Evolutionary conservation across 2,888 invertebrate species (phyloP), one percentile per base, ranked within the genome.

Genomic region (Cantharis flavilabris): DNA sequence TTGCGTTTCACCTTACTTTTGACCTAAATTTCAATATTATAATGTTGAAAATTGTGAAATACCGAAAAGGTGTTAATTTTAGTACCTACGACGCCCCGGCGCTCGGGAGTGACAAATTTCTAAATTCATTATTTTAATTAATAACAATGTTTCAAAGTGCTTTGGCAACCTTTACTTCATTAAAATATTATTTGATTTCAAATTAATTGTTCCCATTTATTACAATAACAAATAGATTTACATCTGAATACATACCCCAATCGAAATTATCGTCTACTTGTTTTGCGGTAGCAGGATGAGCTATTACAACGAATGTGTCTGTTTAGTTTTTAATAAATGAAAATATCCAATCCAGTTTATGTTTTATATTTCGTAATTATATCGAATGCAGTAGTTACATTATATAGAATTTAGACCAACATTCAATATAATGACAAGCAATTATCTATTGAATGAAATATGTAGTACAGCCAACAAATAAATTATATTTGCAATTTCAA

Each of bases 111-210:
- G 77, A 80, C 79, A 82, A 83, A 81, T 82, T 80, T 79, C 81
- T 81, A 80, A 82, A 82, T 80, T 81, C 82, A 82, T 81, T 82
- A 81, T 78, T 75, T 80, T 82, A 83, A 83, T 83, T 82, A 83
- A 82, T 81, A 83, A 81, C 78, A 76, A 76, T 76, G 78, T 80
- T 63, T 74, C 18, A 67, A 33, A 14, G 30, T 18, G 16, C 67
- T 73, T 49, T 49, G 67, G 28, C 62, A 69, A 69, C 69, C 28
- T 62, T 73, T 69, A 23, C 65, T 67, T 67, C 65, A 67, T 67
- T 67, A 67, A 67, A 67, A 20, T 26, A 67, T 67, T 26, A n/a
- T 67, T 67, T 23, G 65, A 23, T 67, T 67, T 26, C 26, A 67
- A 67, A 67, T 23, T 23, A 67, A 67, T 67, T 67, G 26, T 49